A percentile compares a stretch with the other conserved stretches of the same genome.
Conservation (phyloP, 2,888 invertebrate genomes). For the Beris morrisii region DNA sequence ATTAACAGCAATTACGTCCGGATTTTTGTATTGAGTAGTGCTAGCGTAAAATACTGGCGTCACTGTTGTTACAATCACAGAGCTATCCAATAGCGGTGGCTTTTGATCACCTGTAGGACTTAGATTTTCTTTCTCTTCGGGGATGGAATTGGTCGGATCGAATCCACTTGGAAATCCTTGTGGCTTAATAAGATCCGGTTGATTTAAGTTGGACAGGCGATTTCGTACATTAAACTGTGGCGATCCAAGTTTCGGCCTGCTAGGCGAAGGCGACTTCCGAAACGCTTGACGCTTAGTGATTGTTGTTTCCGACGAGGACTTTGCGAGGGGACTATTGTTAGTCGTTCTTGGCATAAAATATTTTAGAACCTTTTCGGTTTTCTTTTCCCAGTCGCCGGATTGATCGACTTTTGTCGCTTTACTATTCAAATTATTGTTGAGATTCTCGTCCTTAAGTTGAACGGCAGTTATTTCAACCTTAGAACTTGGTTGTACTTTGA, state of each 20-base stretch:
- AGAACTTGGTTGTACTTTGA: constrained; percentile 14
- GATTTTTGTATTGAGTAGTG: constrained; percentile 13
- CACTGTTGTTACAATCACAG: constrained; percentile 37
- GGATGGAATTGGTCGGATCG: constrained; percentile 14
- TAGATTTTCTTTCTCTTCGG: constrained; percentile 21
- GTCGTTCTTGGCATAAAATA: constrained; percentile 42
- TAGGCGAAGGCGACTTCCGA: constrained; percentile 34
- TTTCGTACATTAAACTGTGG: constrained; percentile 29
- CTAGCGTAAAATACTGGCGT: constrained; percentile 38
- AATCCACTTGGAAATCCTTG: constrained; percentile 5
- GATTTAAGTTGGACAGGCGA: neutral
- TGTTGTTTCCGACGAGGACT: constrained; percentile 41
- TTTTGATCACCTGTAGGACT: constrained; percentile 21
- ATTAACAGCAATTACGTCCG: constrained; percentile 16
- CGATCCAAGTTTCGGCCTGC: constrained; percentile 34
- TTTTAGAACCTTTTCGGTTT: constrained; percentile 44
- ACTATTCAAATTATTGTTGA: constrained; percentile 13
- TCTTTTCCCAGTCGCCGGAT: constrained; percentile 42
- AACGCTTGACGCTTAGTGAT: constrained; percentile 28
- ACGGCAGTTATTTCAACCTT: constrained; percentile 12
- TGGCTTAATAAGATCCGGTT: constrained; percentile 18
- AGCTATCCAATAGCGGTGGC: constrained; percentile 36
- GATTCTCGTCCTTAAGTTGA: constrained; percentile 15
- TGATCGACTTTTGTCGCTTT: constrained; percentile 2
- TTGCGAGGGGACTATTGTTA: constrained; percentile 31